Conservation (phyloP, 2,888 invertebrate genomes). For the Hemistola chrysoprasaria region DNA sequence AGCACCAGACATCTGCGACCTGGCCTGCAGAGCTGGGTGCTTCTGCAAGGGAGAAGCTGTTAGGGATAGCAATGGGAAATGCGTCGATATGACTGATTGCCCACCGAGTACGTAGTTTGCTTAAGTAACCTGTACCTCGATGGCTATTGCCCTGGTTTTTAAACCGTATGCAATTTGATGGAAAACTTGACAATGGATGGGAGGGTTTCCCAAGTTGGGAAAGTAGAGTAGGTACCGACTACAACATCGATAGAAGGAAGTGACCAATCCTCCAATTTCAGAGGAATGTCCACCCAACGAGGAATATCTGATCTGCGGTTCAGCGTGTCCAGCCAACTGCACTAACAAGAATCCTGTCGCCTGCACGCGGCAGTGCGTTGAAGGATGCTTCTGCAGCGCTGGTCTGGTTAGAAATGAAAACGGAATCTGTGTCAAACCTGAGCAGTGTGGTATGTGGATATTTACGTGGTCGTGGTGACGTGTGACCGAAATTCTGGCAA, state of each 20-base stretch:
- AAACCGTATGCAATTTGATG: too few species aligned
- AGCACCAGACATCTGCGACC: constrained; percentile 50
- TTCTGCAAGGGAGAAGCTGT: constrained; percentile 68
- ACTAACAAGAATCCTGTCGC: constrained; percentile 46
- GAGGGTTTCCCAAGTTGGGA: too few species aligned
- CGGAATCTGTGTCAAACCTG: constrained; percentile 58
- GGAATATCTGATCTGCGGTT: constrained; percentile 67
- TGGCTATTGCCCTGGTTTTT: too few species aligned
- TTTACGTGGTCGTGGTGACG: too few species aligned
- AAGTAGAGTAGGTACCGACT: too few species aligned
- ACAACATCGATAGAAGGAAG: too few species aligned
- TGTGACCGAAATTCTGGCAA: too few species aligned
- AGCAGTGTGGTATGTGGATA: constrained; percentile 58
- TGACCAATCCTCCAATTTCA: constrained; percentile 19
- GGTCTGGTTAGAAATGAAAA: constrained; percentile 64
- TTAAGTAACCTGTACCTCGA: neutral
- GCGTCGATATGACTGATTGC: constrained; percentile 63
- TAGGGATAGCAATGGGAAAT: constrained; percentile 51
- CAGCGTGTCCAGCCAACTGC: constrained; percentile 67
- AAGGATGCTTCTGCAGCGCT: constrained; percentile 70
- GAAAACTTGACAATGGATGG: too few species aligned
- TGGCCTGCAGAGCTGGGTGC: constrained; percentile 68
- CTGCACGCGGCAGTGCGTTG: constrained; percentile 58
- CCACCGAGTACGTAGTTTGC: constrained; percentile 51
- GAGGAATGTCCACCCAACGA: constrained; percentile 70